A percentile compares a stretch with the other conserved stretches of the same genome.
phyloP scores from a whole-genome alignment of 2,888 invertebrate species.

The Trilocha varians region DNA sequence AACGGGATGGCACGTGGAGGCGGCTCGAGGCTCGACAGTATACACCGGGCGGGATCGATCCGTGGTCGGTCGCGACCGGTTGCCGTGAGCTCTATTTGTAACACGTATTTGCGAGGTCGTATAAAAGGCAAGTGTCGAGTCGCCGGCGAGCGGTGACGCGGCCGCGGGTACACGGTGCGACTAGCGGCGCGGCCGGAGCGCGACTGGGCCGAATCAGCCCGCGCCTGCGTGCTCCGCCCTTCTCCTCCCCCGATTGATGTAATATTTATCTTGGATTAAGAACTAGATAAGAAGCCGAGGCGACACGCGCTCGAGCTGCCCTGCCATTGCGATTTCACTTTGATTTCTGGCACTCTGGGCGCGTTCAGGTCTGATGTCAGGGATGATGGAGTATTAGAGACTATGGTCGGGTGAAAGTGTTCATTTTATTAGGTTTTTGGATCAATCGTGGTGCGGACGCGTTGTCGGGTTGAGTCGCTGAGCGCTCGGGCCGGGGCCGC shows the following conservation, averaged over 20 bases:
- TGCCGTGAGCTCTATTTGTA: conserved; percentile 11
- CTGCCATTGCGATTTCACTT: conserved; percentile 9
- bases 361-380: not conserved
- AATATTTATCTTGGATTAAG: conserved; percentile 72
- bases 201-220: conserved; percentile 52
- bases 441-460: conserved; percentile 53
- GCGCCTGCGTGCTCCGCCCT: conserved; percentile 38
- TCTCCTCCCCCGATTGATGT: conserved; percentile 65
- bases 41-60: not conserved
- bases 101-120: conserved; percentile 28
- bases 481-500: conserved; percentile 28
- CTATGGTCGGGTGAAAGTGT: conserved; percentile 3
- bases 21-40: conserved; percentile 10
- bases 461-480: conserved; percentile 30
- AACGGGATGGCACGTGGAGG: conserved; percentile 51
- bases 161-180: conserved; percentile 51
- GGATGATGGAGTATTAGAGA: not conserved
- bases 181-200: conserved; percentile 63
- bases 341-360: not conserved
- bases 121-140: conserved; percentile 45
- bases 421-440: conserved; percentile 44
- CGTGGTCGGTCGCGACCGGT: conserved; percentile 9
- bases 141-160: conserved; percentile 50
- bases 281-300: conserved; percentile 55
- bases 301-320: conserved; percentile 29